Base-by-base conservation (phyloP, 2,888 invertebrate genomes). In the Andricus curvator region DNA sequence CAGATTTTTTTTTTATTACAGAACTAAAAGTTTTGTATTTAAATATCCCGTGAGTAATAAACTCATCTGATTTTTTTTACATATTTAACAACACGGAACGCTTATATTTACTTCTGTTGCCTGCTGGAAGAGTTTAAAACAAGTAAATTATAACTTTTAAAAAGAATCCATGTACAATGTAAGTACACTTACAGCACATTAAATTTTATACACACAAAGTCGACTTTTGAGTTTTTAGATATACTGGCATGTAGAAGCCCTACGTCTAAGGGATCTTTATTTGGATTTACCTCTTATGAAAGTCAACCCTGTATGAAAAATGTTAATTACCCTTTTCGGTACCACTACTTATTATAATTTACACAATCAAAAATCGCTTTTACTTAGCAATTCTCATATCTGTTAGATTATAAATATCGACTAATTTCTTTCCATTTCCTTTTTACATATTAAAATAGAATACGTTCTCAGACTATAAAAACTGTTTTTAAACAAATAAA, bases 251-350 rank as follows among this genome's bases (percentile, higher is more conserved):
- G 17, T 48, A 48, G 13, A 17, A 48, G 5, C 17, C 17, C 17
- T 48, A 48, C 48, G 48, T 15, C 15, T 44, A 44, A 44, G 44
- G 44, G 15, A 44, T 4, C 4, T 44, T 44, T 4, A 44, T 15
- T 44, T 44, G 44, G 15, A 44, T 15, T 4, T 44, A 48, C 17
- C 1, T 48, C 48, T 5, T 48, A 17, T 17, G 17, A 48, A 44
- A 48, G 48, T 56, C 20, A n/a, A 56, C 56, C 56, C 56, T n/a
- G n/a, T 22, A 25, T 22, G 11, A 33, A 56, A 56, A 56, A 29
- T 56, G 56, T 56, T n/a, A 56, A 56, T 74, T 74, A 37, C n/a
- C 33, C 56, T 29, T 74, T n/a, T 56, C 56, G 51, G 51, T 56
- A 29, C 11, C 13, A 56, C n/a, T 51, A 56, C 33, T n/a, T 17